phyloP scores from a whole-genome alignment of 1,140 invertebrate genomes.

The Ips nitidus region DNA sequence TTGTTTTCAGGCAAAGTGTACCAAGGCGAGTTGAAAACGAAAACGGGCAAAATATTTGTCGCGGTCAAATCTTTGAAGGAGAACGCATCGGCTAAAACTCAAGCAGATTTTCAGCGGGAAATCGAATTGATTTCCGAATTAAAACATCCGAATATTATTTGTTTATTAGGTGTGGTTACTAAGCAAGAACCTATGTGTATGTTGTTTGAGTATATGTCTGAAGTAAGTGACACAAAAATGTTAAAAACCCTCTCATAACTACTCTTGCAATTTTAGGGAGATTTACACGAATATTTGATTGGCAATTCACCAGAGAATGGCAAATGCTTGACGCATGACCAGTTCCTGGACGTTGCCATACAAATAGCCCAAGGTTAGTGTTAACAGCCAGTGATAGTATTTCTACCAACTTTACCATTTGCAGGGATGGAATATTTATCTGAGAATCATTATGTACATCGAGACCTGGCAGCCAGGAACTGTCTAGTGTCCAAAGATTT shows the following conservation, averaged over 20 bases:
- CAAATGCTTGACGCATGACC: slow-evolving; percentile 72
- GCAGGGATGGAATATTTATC: slow-evolving; percentile 93
- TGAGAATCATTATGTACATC: slow-evolving; percentile 93
- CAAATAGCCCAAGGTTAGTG: slow-evolving; percentile 82
- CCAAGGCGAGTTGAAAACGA: slow-evolving; percentile 83
- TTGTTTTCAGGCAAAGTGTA: slow-evolving; percentile 67
- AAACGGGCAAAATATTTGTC: slow-evolving; percentile 72
- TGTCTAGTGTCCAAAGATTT: slow-evolving; percentile 93
- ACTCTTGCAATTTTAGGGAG: slow-evolving; percentile 63
- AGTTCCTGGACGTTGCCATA: slow-evolving; percentile 81
- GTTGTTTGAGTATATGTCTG: slow-evolving; percentile 95
- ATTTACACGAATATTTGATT: slow-evolving; percentile 93
- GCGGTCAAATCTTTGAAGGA: slow-evolving; percentile 95
- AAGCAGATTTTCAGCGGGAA: slow-evolving; percentile 87
- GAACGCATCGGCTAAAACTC: slow-evolving; percentile 87
- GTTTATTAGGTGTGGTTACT: slow-evolving; percentile 87
- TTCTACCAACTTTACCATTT: background rate
- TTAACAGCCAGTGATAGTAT: too few species aligned
- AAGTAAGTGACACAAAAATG: slow-evolving; percentile 41
- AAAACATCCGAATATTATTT: slow-evolving; percentile 94
- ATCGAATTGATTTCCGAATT: slow-evolving; percentile 93
- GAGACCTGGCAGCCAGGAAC: slow-evolving; percentile 95
- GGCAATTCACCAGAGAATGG: slow-evolving; percentile 83
- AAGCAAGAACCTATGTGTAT: slow-evolving; percentile 87
- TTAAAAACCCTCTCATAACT: background rate